Evolutionary conservation across 2,888 invertebrate species (phyloP).

Genomic region (Dynastes hyllus): DNA sequence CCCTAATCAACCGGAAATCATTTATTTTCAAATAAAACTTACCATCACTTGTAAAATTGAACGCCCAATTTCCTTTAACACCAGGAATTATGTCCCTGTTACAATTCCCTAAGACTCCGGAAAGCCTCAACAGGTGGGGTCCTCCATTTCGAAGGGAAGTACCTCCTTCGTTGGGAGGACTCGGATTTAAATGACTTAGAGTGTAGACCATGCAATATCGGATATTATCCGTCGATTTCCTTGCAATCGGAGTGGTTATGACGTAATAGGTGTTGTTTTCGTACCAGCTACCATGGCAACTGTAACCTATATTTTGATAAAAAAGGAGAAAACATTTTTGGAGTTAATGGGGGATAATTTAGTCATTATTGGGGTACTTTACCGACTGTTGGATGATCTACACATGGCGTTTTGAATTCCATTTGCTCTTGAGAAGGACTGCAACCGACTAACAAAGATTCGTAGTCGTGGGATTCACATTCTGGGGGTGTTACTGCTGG

Average conservation of each 20-base stretch:
- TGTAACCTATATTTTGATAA: conserved; percentile 74
- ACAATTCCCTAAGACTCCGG: conserved; percentile 75
- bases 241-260: conserved; percentile 77
- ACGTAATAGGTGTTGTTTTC: conserved; percentile 78
- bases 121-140: conserved; percentile 70
- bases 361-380: conserved; percentile 57
- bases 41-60: conserved; percentile 82
- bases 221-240: conserved; percentile 72
- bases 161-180: conserved; percentile 59
- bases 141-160: conserved; percentile 61
- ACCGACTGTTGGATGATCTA: conserved; percentile 73
- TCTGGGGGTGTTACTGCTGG: conserved; percentile 61
- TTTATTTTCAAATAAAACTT: conserved; percentile 57
- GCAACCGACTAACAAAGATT: conserved; percentile 77
- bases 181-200: conserved; percentile 62
- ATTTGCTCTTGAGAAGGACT: conserved; percentile 74
- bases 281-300: conserved; percentile 84
- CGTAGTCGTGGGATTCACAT: conserved; percentile 74
- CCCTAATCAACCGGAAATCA: too few species aligned
- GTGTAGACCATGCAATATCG: conserved; percentile 79
- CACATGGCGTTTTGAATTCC: conserved; percentile 76
- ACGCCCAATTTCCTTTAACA: conserved; percentile 75
- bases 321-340: background rate
- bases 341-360: background rate
- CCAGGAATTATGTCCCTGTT: conserved; percentile 74